Conservation (phyloP, 2,888 invertebrate species). For the Ctenicera cuprea region DNA sequence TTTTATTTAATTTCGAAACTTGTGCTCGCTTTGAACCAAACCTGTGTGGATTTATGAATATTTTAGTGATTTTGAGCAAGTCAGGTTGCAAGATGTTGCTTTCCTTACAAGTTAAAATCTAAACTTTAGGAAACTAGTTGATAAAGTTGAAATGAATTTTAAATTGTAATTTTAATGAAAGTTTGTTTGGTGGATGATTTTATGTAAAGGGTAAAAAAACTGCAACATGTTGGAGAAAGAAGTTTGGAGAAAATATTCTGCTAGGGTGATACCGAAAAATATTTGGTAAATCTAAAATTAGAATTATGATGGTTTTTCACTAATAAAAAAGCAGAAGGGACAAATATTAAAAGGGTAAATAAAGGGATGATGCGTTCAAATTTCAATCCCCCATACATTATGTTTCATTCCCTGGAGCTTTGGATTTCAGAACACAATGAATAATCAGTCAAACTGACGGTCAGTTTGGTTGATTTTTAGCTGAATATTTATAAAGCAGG, state of each 20-base stretch:
- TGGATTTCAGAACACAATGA: background rate
- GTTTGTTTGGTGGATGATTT: too few species aligned
- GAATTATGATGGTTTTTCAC: too few species aligned
- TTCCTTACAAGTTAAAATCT: background rate
- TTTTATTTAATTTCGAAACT: conserved; percentile 20
- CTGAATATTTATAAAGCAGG: too few species aligned
- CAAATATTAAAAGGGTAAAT: conserved; percentile 1
- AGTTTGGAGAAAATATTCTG: too few species aligned
- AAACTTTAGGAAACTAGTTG: background rate
- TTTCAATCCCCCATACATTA: background rate
- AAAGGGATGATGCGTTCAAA: background rate
- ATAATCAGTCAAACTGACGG: background rate
- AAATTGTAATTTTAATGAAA: conserved; percentile 6
- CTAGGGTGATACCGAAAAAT: too few species aligned
- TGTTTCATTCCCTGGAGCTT: background rate
- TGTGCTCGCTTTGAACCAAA: background rate
- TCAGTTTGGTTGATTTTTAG: background rate
- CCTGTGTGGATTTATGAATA: conserved; percentile 14
- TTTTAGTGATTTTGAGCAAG: conserved; percentile 7
- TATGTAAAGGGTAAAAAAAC: too few species aligned
- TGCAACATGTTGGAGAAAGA: too few species aligned
- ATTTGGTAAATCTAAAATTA: too few species aligned
- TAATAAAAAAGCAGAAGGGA: background rate
- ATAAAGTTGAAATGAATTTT: background rate
- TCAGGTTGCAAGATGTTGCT: conserved; percentile 14